Base-by-base conservation (phyloP, 2,888 invertebrate species). In the Melinaea menophilus region DNA sequence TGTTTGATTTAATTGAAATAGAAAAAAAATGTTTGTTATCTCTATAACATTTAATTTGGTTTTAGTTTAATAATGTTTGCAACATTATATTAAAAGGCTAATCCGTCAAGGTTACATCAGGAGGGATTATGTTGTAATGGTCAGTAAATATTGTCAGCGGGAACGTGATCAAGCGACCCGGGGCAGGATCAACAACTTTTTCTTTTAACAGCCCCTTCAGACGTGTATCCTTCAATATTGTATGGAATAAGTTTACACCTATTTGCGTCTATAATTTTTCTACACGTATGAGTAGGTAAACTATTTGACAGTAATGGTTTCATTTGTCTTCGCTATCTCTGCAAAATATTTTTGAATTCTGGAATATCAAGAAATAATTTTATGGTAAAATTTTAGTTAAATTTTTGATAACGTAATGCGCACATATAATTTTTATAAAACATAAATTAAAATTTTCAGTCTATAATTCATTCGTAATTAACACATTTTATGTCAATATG, bases 91-190 rank as follows among this genome's bases (percentile, higher is more conserved):
- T 41, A 12, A 45, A 58, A 64, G 65, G 72, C 73, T 84, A 81
- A 86, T 84, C 84, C 77, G 73, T 77, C 76, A 77, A 76, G 72
- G 71, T 73, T 68, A 65, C 67, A 75, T 75, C 72, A 72, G 71
- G 64, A 64, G 62, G 82, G 85, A 85, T 86, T 82, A 83, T 75
- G 77, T 75, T 78, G 81, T 88, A 88, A 88, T 87, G 87, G 88
- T 79, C 82, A 75, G 75, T 76, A 87, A 87, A 86, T 77, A 86
- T 80, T 79, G 78, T 76, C 76, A 72, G 72, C 69, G 66, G 75
- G 73, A 79, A 83, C 87, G 87, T 88, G 87, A 78, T 78, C 79
- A 72, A 76, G 74, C 76, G 72, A 68, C 64, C 70, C 69, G 68
- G 63, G 66, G 68, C 68, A 69, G 84, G 88, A 85, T 88, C 80